Conservation (phyloP, 1,140 invertebrate genomes). For the Drosophila orena region DNA sequence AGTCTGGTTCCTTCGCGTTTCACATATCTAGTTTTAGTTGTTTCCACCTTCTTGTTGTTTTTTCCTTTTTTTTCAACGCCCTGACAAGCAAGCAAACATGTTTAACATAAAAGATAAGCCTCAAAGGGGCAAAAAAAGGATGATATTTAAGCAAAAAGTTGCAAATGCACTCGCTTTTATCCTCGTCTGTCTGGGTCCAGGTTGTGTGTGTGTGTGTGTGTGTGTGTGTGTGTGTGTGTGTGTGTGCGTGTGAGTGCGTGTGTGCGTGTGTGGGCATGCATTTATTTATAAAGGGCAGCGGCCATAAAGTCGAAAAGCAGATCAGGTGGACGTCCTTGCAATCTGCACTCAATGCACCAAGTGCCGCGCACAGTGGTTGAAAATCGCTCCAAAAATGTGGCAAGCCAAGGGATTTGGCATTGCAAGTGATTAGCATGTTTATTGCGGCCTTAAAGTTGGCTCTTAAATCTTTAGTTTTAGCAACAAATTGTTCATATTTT, state of each 20-base stretch:
- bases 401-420: not conserved
- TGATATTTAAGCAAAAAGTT: slow-evolving; percentile 36
- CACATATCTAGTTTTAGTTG: not conserved
- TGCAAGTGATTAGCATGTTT: too few species aligned
- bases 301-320: slow-evolving; percentile 50
- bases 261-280: slow-evolving; percentile 35
- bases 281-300: slow-evolving; percentile 50
- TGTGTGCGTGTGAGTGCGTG: slow-evolving; percentile 6
- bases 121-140: slow-evolving; percentile 14
- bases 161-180: slow-evolving; percentile 22
- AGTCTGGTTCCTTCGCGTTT: not conserved
- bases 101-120: slow-evolving; percentile 53
- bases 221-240: not conserved
- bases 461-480: too few species aligned
- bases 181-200: slow-evolving; percentile 19
- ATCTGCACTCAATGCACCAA: slow-evolving; percentile 22
- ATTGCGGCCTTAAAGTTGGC: too few species aligned
- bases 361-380: slow-evolving; percentile 21
- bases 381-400: not conserved
- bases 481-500: too few species aligned
- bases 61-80: slow-evolving; percentile 20
- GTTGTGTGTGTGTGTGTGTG: not conserved
- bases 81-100: slow-evolving; percentile 37
- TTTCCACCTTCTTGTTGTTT: not conserved
- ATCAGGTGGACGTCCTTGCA: slow-evolving; percentile 81